Base-by-base conservation (phyloP, 2,888 invertebrate species). In the Loripinus fragilis region DNA sequence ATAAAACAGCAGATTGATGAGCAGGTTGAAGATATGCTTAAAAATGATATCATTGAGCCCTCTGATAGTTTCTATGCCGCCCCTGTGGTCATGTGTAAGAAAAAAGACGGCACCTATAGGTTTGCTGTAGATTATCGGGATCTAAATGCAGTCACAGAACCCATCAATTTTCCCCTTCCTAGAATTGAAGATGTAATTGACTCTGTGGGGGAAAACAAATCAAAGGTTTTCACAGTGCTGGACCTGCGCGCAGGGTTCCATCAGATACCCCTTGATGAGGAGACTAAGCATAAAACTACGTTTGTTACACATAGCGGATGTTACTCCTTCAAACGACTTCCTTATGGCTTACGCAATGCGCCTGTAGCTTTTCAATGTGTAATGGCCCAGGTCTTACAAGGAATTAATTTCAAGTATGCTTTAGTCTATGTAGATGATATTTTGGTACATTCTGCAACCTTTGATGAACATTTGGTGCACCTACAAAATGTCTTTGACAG, bases 351-450 rank as follows among this genome's bases (percentile, higher is more conserved):
- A 1, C 28, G 30, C 3, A 83, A 83, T 60, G 70, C 75, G 0
- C 78, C 80, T 15, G 33, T 42, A 23, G 8, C 70, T n/a, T 82
- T 80, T 65, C 72, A 70, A 33, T 28, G n/a, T 2, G 64, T 75
- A 0, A 83, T 80, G 70, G 68, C 74, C 8, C 52, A 42, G 0
- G 64, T 28, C 60, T 74, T 12, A 75, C n/a, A 33, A 45, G 71
- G 71, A 17, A 60, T 76, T 0, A 77, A 80, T 12, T 85, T 74
- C 70, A 82, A 84, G 69, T 82, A 71, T 52, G 71, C 68, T 1
- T 45, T 86, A 15, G 72, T 76, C 5, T 86, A 85, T 70, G 68
- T 86, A 17, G 87, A 87, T 71, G 86, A 86, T 50, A 75, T 86
- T 2, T 25, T 85, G 12, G 55, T 78, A 7, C 76, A 76, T 60